Evolutionary conservation across 2,888 invertebrate genomes (phyloP), one percentile per base, ranked within the genome.

Genomic region (Apodemia zela): DNA sequence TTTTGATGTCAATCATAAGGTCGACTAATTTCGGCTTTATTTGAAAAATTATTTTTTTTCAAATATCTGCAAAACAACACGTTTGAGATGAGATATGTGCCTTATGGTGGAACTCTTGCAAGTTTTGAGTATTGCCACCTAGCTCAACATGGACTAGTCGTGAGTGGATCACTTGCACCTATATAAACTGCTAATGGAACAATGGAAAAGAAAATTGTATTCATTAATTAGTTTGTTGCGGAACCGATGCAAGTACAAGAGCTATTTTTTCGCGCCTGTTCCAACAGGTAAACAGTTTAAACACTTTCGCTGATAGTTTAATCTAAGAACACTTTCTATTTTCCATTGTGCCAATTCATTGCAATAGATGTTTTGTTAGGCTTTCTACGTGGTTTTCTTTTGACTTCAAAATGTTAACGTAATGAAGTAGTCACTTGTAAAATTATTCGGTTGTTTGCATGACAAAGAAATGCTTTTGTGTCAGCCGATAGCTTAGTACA

Each of bases 321-420:
- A 71, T 57, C 57, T 57, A 75, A 70, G 74, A 74, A 61, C 65
- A 65, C 66, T 65, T 67, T 63, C 62, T 60, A 71, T 74, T 76
- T 76, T 75, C 74, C 73, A 79, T 78, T 72, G 76, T 72, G 75
- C 73, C 77, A 78, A 78, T 78, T 75, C 74, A 77, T 76, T 80
- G 75, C 78, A 72, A 74, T 73, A n/a, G 25, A 25, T 57, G 57
- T 57, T 57, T 57, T 57, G 57, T 25, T 57, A 57, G 57, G 57
- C 57, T 57, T 57, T 57, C 57, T 25, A 29, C 29, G 15, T 15
- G 15, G 29, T 57, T 57, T 60, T 54, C 21, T 42, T n/a, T 29
- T 60, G 54, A 10, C 10, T 38, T 57, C 47, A 54, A 62, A 59
- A 45, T 45, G 45, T 45, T 45, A n/a, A n/a, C 47, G 17, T 47